phyloP scores from a whole-genome alignment of 2,113 vertebrate genomes.

The Apodemus speciosus region DNA sequence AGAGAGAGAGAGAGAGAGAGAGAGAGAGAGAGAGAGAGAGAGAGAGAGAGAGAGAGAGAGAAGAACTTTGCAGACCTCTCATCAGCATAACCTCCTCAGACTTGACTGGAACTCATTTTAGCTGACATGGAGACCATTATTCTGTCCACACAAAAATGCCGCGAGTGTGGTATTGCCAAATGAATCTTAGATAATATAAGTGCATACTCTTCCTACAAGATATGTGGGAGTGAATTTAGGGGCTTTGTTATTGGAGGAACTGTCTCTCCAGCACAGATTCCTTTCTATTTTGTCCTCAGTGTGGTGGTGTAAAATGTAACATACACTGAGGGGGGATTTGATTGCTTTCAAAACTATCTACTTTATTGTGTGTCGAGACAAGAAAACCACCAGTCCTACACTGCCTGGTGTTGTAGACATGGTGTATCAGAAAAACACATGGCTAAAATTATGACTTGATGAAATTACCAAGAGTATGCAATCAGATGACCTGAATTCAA shows the following conservation, averaged over 20 bases:
- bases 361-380: not conserved
- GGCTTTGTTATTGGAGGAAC: not conserved
- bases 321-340: accelerated
- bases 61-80: not conserved
- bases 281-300: not conserved
- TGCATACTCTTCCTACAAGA: not conserved
- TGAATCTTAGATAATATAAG: conserved; percentile 3
- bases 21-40: too few species aligned
- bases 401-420: not conserved
- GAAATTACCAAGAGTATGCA: not conserved
- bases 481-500: not conserved
- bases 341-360: not conserved
- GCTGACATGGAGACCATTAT: not conserved
- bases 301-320: not conserved
- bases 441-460: not conserved
- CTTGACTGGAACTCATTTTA: not conserved
- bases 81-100: conserved; percentile 15
- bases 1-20: too few species aligned
- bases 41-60: too few species aligned
- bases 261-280: not conserved
- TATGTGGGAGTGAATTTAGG: too few species aligned
- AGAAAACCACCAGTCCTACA: not conserved
- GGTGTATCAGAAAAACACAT: not conserved
- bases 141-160: not conserved
- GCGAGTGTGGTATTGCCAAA: not conserved